Base-by-base conservation (phyloP, 2,888 invertebrate species). In the Halocaridina rubra region DNA sequence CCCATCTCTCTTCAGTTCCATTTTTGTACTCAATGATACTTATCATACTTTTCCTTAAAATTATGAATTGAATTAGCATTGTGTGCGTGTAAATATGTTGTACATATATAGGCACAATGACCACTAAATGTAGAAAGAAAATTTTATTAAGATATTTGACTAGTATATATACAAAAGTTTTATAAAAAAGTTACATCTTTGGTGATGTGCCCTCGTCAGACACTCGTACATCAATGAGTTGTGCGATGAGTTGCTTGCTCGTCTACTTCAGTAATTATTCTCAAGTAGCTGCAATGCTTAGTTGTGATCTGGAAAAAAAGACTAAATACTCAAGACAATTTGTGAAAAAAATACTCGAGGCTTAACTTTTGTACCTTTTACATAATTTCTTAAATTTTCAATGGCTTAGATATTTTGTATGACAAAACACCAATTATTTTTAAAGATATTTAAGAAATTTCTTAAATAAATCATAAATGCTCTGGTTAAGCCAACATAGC, bases 141-240 rank as follows among this genome's bases (percentile, higher is more conserved):
- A 84, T 59, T 84, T 86, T 86, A 80, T 86, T 84, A 64, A 77
- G 80, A 86, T 76, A 78, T 84, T 82, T 86, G 86, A 86, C 86
- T 86, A 86, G 86, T 86, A 81, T 78, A 84, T 82, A 74, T 79
- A 82, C 64, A 81, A 78, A 81, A 86, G 81, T 77, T 57, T 79
- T 80, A 64, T 77, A 80, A 86, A 86, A 76, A 80, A 79, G 80
- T 59, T 84, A 84, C 84, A 86, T 86, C 86, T 86, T 86, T 86
- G 86, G 86, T 86, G 79, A 82, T 81, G 81, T 79, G 86, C 76
- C n/a, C 80, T 19, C 30, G 29, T 71, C 39, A 61, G 67, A 59
- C 85, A 59, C 69, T 80, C 71, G 71, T 46, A 59, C 67, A 79
- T 74, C 79, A 79, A 24, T 33, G 16, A 64, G 71, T 82, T 82